Evolutionary conservation across 1,140 invertebrate species (phyloP).

Genomic region (Lordiphosa clarofinis): DNA sequence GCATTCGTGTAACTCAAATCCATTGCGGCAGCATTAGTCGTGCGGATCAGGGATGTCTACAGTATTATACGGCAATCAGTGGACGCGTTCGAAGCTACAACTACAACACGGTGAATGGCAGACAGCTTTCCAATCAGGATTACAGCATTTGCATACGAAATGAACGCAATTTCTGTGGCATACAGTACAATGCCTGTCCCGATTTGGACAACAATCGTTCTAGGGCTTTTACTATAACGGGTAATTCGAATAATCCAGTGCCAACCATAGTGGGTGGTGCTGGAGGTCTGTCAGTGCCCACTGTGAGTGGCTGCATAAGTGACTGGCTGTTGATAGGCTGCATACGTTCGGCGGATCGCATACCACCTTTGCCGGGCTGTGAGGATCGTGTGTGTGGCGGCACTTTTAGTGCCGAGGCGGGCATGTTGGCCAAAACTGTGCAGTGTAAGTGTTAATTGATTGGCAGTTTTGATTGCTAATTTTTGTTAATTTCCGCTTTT

Average conservation of each 20-base stretch:
- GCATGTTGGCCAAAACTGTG: slow-evolving; percentile 79
- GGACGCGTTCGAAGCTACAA: slow-evolving; percentile 91
- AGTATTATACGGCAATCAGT: slow-evolving; percentile 88
- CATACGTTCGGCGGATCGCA: slow-evolving; percentile 80
- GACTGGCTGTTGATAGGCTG: slow-evolving; percentile 91
- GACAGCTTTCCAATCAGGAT: slow-evolving; percentile 93
- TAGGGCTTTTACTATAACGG: slow-evolving; percentile 86
- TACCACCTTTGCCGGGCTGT: slow-evolving; percentile 76
- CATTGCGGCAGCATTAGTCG: slow-evolving; percentile 85
- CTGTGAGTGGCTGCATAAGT: slow-evolving; percentile 83
- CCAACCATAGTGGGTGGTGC: slow-evolving; percentile 85
- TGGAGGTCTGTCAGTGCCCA: slow-evolving; percentile 58
- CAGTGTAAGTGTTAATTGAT: slow-evolving; percentile 79
- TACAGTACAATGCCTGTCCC: slow-evolving; percentile 88
- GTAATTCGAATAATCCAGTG: slow-evolving; percentile 85
- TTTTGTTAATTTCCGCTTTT: too few relatives aligned
- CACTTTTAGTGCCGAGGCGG: slow-evolving; percentile 80
- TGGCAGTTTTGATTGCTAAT: too few relatives aligned
- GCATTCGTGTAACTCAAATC: slow-evolving; percentile 89
- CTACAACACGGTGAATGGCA: slow-evolving; percentile 86
- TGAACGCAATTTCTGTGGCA: slow-evolving; percentile 93
- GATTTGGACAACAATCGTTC: slow-evolving; percentile 83
- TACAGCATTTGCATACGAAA: slow-evolving; percentile 92
- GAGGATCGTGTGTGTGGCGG: slow-evolving; percentile 82
- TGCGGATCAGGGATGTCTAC: slow-evolving; percentile 92